Base-by-base conservation (phyloP, 2,113 vertebrate genomes). In the Platichthys flesus region DNA sequence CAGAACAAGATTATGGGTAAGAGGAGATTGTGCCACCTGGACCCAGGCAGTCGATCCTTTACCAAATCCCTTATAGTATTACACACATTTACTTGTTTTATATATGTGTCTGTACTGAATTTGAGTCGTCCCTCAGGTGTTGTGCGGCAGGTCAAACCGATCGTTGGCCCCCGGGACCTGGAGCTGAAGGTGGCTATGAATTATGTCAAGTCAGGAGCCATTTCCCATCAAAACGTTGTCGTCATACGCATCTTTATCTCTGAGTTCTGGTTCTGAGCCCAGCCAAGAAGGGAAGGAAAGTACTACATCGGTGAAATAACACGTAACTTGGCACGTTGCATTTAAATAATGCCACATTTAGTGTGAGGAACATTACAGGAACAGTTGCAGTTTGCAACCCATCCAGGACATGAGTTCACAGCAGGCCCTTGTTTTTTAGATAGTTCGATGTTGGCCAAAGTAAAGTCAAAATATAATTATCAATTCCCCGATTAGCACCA, bases 241-340 rank as follows among this genome's bases (percentile, higher is more conserved):
- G 82, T 95, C 0, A 92, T 97, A 3, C 92, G 95, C 84, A 86
- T 97, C 90, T 96, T 97, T 10, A 92, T 96, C 68, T 97, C 96
- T 0, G 94, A 97, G 88, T 96, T 95, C 79, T 97, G 95, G 95
- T 97, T 97, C 92, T 97, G 91, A 97, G 12, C 21, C 51, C 3
- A 56, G 3, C 20, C 64, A 35, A 75, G 23, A 64, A 12, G 13
- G 14, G 16, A 49, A 67, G 16, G 20, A 28, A 45, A 60, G 42
- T 5, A 14, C 28, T 24, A 8, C 14, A 16, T 56, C 21, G 3
- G 6, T 13, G 45, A 35, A 23, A 54, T 21, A 42, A 26, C 42
- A 54, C 3, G 3, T 15, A 12, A 26, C n/a, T 24, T 20, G 49
- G 47, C 14, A 58, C 28, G 45, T 59, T 16, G 9, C 7, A 76